A percentile compares a stretch with the other conserved stretches of the same genome.
Conservation (phyloP, 2,113 vertebrate species). For the Cyanocitta stelleri region DNA sequence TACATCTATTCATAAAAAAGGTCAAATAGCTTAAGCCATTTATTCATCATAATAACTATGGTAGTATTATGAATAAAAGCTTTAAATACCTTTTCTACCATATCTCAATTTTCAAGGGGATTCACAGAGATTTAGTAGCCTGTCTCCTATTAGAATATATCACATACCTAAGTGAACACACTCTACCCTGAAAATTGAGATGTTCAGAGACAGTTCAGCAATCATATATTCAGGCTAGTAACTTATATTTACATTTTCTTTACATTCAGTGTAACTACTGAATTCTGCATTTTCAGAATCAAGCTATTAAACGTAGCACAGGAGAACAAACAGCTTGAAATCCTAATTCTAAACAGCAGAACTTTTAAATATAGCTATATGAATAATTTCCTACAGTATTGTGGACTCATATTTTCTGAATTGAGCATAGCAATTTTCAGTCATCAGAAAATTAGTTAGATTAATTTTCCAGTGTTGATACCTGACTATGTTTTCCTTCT, state of each 20-base stretch:
- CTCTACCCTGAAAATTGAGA: background rate
- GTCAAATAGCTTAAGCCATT: background rate
- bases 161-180: background rate
- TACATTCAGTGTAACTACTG: background rate
- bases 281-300: background rate
- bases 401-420: background rate
- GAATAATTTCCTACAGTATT: background rate
- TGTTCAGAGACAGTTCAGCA: background rate
- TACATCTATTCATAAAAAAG: background rate
- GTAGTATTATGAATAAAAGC: background rate
- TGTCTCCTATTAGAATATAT: background rate
- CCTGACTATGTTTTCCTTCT: background rate
- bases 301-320: background rate
- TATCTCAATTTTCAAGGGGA: background rate
- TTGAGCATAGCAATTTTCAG: background rate
- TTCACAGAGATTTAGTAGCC: background rate
- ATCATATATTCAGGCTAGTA: background rate
- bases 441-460: background rate
- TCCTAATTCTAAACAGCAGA: background rate
- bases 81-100: background rate
- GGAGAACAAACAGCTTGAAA: background rate
- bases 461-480: background rate
- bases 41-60: background rate
- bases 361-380: background rate
- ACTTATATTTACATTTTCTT: background rate